These are phyloP conservation scores for Oxyteleia sp. DNA, from an alignment of 2,888 invertebrate species.

Conservation along the genomic window DNA sequence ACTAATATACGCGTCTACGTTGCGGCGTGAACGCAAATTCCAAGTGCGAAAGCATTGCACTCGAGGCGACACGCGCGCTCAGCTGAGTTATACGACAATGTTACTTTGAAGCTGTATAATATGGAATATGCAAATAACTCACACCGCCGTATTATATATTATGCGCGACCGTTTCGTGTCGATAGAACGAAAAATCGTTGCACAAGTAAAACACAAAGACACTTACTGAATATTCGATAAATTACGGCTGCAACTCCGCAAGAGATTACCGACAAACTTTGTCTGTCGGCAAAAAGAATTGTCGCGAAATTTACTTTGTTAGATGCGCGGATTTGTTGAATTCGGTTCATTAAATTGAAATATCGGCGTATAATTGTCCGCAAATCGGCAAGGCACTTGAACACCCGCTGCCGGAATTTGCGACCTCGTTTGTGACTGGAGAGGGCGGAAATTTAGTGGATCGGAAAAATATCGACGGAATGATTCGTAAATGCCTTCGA, in stretches of 20 bases:
- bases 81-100: no score
- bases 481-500: not conserved
- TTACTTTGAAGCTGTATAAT: conserved; percentile 72
- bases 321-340: conserved; percentile 18
- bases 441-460: not conserved
- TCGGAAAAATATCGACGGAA: conserved; percentile 1
- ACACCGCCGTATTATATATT: conserved; percentile 61
- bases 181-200: conserved; percentile 64
- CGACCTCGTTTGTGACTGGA: not conserved
- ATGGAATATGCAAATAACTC: conserved; percentile 72
- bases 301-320: conserved; percentile 8
- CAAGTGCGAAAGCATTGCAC: conserved; percentile 70
- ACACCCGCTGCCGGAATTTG: not conserved
- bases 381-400: not conserved
- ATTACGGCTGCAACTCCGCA: conserved; percentile 36
- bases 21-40: conserved; percentile 63
- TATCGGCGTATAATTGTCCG: conserved; percentile 1
- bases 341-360: conserved; percentile 23
- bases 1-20: conserved; percentile 70
- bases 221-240: conserved; percentile 51
- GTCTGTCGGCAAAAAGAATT: no score
- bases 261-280: no score
- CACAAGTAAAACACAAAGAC: conserved; percentile 48
- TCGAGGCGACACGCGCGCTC: no score
- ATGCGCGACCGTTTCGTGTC: conserved; percentile 62